Evolutionary conservation across 2,888 invertebrate species (phyloP).

Genomic region (Empis stercorea): DNA sequence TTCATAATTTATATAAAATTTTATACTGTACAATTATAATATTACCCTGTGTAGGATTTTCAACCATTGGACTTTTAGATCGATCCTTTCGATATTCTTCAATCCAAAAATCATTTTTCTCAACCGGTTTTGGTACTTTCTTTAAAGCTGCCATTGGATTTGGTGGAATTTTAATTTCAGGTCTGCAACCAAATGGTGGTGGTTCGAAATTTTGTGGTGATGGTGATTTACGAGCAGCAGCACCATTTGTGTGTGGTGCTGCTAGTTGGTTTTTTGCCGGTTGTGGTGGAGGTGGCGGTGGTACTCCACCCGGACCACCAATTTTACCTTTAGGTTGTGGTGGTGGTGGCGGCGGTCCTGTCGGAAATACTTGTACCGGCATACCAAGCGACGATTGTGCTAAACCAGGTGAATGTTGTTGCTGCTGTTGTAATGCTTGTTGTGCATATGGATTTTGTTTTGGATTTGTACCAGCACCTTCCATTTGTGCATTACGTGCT

Average conservation of each 20-base stretch:
- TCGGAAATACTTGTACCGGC: constrained; percentile 49
- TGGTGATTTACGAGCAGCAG: constrained; percentile 37
- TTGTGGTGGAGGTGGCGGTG: constrained; percentile 39
- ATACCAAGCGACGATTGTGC: constrained; percentile 44
- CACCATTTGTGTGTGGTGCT: constrained; percentile 42
- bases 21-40: background rate
- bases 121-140: constrained; percentile 55
- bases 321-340: constrained; percentile 21
- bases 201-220: constrained; percentile 40
- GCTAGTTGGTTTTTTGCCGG: constrained; percentile 31
- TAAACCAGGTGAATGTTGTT: constrained; percentile 28
- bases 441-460: constrained; percentile 40
- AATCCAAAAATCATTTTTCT: constrained; percentile 47
- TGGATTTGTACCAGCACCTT: constrained; percentile 49
- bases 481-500: constrained; percentile 54
- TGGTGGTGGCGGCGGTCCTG: constrained; percentile 32
- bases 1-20: background rate
- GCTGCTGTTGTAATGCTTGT: constrained; percentile 29
- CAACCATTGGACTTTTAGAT: constrained; percentile 34
- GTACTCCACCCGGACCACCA: constrained; percentile 13
- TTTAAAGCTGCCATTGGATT: constrained; percentile 57
- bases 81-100: constrained; percentile 41
- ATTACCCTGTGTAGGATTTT: constrained; percentile 9
- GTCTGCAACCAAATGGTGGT: constrained; percentile 45
- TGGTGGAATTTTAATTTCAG: constrained; percentile 61